Evolutionary conservation across 1,140 invertebrate genomes (phyloP), one percentile per base, ranked within the genome.

Genomic region (Drosophila bipectinata): DNA sequence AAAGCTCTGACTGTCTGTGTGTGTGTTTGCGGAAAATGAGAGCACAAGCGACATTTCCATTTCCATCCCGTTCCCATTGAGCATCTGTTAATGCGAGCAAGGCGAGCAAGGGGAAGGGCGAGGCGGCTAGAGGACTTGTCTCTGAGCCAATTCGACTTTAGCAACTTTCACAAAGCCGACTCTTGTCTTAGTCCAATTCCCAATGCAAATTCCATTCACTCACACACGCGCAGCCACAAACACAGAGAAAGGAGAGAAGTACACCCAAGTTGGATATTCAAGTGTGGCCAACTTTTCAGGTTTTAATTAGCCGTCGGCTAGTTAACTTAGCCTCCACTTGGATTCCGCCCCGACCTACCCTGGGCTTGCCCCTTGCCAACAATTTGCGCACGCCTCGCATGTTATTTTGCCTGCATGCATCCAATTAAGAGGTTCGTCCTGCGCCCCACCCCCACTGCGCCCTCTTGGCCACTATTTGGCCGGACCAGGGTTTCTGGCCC

Each of bases 401-500:
- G 82, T 85, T 85, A 87, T 88, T 87, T 88, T 88, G 79, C 76
- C 84, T 88, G 84, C 83, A 88, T 88, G 83, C 83, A 88, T 69
- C 83, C 83, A 88, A 88, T 88, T 88, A 88, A 88, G 79, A 77
- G 83, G 72, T 72, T 79, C 67, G 67, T 77, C 72, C 75, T 69
- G 73, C 63, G 48, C 47, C 39, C 39, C 39, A 53, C n/a, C 24
- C 21, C 12, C 1, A 18, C 49, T 28, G 6, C 34, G 10, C 49
- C 32, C 52, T 30, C 32, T 54, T 56, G 37, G 49, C 66, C 18
- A 28, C n/a, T 39, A 37, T 57, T 21, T 37, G 12, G 24, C 14
- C 67, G 21, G 37, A 55, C 41, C 55, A 41, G 59, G 52, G 24
- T 56, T 48, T 28, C 47, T 57, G 64, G 51, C 67, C 67, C 52